Evolutionary conservation across 2,113 vertebrate genomes (phyloP).

Genomic region (Ardeotis arabs): DNA sequence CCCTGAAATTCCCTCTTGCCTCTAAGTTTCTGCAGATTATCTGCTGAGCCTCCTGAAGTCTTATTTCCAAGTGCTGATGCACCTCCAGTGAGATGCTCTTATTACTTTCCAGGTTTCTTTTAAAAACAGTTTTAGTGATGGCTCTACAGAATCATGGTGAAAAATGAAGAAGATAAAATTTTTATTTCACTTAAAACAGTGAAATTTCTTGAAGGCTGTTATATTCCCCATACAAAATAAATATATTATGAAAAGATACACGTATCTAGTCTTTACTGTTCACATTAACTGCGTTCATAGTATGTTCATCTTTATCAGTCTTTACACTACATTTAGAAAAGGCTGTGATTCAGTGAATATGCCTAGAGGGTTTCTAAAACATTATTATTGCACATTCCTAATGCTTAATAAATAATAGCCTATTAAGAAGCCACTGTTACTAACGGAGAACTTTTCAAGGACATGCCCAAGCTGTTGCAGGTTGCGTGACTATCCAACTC

Average conservation of each 20-base stretch:
- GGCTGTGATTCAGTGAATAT: neutral
- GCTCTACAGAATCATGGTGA: neutral
- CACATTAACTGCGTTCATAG: neutral
- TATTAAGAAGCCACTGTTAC: neutral
- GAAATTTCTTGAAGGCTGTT: neutral
- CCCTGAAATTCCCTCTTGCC: neutral
- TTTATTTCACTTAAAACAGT: neutral
- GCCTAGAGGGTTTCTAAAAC: neutral
- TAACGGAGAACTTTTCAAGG: neutral
- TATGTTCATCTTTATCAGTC: neutral
- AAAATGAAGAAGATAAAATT: neutral
- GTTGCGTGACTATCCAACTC: neutral
- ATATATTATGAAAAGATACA: neutral
- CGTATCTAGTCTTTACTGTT: neutral
- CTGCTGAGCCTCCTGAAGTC: neutral
- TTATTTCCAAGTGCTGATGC: neutral
- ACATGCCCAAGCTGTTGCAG: neutral
- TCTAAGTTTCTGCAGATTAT: neutral
- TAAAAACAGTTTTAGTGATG: neutral
- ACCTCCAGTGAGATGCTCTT: neutral
- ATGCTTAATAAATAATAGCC: neutral
- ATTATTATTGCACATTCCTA: neutral
- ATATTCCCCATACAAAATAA: neutral
- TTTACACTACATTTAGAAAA: neutral
- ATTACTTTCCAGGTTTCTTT: neutral